Base-by-base conservation (phyloP, 2,797 vertebrate genomes). In the Anguilla obscura region DNA sequence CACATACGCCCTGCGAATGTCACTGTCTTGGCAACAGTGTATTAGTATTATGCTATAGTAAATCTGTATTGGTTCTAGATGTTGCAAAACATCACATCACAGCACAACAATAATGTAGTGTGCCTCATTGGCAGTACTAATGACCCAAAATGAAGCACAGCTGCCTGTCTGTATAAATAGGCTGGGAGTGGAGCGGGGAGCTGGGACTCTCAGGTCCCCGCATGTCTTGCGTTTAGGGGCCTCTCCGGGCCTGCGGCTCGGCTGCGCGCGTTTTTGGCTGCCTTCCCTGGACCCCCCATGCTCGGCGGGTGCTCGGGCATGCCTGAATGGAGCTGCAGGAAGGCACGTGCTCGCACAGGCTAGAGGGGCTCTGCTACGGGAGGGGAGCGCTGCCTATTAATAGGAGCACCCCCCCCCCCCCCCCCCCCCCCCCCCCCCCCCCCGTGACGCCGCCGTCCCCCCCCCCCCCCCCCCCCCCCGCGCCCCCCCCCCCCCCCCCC, bases 291-390 rank as follows among this genome's bases (percentile, higher is more conserved):
- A 45, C 40, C 40, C 40, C 40, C 40, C 40, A 45, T 45, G 74
- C 33, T 33, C 4, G 74, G 36, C 36, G 33, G 30, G 74, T 21
- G 74, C 33, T 79, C 14, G 5, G 74, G 33, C 74, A 36, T 21
- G 74, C 33, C 7, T 79, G 33, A 40, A 40, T 79, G 74, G 33
- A 79, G 33, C 36, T 79, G 33, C 74, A 40, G 33, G 33, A 7
- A 79, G 74, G 74, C 74, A 79, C 74, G 74, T 79, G 74, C 36
- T 79, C 74, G 3, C 30, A 76, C 71, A 69, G 63, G 63, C 63
- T 27, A 7, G 63, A 66, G 63, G 63, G 63, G 21, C 63, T 66
- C 63, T 12, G 12, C 21, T 24, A n/a, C 24, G n/a, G 63, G 63
- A 36, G 71, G 71, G 71, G 33, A 18, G 33, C 33, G 18, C 16